A percentile compares a stretch with the other conserved stretches of the same genome.
These are phyloP conservation scores for Charadrius vociferus DNA, from an alignment of 2,113 vertebrate species.

Conservation along the genomic window DNA sequence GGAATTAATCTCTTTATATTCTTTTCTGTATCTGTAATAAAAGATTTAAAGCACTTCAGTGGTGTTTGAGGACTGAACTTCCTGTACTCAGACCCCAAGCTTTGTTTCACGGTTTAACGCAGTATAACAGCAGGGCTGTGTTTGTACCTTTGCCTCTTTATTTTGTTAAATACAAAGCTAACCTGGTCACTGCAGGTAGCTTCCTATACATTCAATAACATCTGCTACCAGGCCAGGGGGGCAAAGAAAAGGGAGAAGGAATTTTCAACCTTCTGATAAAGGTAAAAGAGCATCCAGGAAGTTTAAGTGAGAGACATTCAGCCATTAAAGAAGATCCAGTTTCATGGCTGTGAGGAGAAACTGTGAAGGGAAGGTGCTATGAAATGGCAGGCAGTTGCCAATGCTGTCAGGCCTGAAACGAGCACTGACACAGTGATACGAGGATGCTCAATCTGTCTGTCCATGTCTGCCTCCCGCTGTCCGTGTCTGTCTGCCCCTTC, in stretches of 20 bases:
- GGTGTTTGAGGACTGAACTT: neutral
- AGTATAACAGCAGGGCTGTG: neutral
- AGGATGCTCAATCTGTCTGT: neutral
- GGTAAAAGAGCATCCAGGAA: neutral
- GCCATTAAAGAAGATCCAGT: neutral
- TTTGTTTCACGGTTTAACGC: neutral
- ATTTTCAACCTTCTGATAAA: neutral
- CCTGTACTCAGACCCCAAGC: neutral
- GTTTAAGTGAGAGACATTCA: neutral
- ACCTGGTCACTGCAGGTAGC: fast-evolving
- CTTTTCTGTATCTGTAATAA: neutral
- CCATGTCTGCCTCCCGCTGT: neutral
- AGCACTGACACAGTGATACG: neutral
- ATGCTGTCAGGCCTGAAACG: neutral
- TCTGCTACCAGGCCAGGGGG: neutral
- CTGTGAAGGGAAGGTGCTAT: neutral
- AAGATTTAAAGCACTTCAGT: neutral
- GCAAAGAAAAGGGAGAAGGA: neutral
- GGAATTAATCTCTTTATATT: neutral
- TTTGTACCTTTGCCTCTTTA: neutral
- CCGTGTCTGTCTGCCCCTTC: neutral
- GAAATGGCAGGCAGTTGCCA: neutral
- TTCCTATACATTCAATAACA: neutral
- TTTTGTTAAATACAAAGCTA: neutral
- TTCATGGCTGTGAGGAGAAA: neutral